A percentile compares a stretch with the other conserved stretches of the same genome.
These are phyloP conservation scores for Peromyscus eremicus DNA, from an alignment of 2,797 vertebrate genomes.

Conservation along the genomic window DNA sequence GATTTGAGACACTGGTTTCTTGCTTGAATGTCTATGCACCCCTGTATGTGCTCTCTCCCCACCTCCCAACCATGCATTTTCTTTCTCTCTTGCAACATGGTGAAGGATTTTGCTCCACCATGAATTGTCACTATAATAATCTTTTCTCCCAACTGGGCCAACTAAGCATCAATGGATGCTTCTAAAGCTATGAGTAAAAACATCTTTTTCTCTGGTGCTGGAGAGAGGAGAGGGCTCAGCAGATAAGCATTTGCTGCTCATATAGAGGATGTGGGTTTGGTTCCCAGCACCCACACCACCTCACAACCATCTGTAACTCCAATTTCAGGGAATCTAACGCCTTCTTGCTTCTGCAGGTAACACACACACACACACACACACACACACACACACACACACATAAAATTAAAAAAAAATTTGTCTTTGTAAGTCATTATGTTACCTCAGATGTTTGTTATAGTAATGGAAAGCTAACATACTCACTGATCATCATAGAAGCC, in stretches of 20 bases:
- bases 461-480: neutral
- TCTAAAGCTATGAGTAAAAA: neutral
- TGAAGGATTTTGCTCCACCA: neutral
- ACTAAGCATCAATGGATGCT: neutral
- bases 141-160: no score
- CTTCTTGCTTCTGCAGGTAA: neutral
- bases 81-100: neutral
- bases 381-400: neutral
- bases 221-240: neutral
- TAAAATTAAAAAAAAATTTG: neutral
- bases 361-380: neutral
- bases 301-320: neutral
- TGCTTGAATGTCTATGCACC: neutral
- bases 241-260: neutral
- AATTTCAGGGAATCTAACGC: neutral
- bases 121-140: neutral
- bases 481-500: no score
- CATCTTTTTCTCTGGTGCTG: neutral
- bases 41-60: rapidly evolving
- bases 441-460: neutral
- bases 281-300: neutral
- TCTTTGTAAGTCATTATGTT: neutral
- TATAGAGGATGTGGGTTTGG: neutral
- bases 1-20: neutral
- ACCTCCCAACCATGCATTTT: neutral